These are phyloP conservation scores for Verasper variegatus DNA, from an alignment of 2,113 vertebrate species.

Conservation along the genomic window DNA sequence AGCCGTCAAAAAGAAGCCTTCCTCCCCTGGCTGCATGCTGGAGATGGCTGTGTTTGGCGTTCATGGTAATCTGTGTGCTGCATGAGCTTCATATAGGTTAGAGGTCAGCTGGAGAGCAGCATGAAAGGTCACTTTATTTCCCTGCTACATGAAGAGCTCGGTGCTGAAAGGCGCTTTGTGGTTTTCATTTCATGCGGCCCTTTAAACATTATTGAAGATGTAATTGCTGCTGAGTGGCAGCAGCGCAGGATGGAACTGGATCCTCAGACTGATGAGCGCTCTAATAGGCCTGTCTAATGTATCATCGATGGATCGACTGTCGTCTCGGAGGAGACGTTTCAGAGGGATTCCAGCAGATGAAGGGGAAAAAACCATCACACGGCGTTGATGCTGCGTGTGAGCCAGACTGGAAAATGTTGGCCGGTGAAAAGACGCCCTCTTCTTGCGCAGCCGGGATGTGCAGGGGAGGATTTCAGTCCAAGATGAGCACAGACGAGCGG, in stretches of 20 bases:
- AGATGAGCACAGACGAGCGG: constrained; percentile 57
- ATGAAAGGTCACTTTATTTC: constrained; percentile 12
- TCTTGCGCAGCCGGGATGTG: constrained; percentile 84
- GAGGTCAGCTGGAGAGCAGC: background rate
- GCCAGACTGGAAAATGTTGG: constrained; percentile 22
- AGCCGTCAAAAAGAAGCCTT: constrained; percentile 39
- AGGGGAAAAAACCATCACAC: background rate
- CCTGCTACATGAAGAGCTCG: background rate
- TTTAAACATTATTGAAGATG: constrained; percentile 58
- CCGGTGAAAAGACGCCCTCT: constrained; percentile 86
- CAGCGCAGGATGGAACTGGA: constrained; percentile 58
- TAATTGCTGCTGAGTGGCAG: constrained; percentile 65
- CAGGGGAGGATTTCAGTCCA: constrained; percentile 74
- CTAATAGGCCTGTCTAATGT: constrained; percentile 73
- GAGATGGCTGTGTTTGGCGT: background rate
- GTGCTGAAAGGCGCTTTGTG: constrained; percentile 41
- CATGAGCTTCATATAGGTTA: constrained; percentile 10
- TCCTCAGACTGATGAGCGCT: constrained; percentile 67
- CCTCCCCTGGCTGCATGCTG: constrained; percentile 8
- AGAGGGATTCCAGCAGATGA: constrained; percentile 68
- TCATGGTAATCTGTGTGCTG: background rate
- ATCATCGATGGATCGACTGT: constrained; percentile 70
- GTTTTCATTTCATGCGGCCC: constrained; percentile 63
- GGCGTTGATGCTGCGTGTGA: constrained; percentile 19
- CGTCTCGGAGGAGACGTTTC: constrained; percentile 62